Evolutionary conservation across 1,140 invertebrate genomes (phyloP).

Genomic region (Papilio polytes): DNA sequence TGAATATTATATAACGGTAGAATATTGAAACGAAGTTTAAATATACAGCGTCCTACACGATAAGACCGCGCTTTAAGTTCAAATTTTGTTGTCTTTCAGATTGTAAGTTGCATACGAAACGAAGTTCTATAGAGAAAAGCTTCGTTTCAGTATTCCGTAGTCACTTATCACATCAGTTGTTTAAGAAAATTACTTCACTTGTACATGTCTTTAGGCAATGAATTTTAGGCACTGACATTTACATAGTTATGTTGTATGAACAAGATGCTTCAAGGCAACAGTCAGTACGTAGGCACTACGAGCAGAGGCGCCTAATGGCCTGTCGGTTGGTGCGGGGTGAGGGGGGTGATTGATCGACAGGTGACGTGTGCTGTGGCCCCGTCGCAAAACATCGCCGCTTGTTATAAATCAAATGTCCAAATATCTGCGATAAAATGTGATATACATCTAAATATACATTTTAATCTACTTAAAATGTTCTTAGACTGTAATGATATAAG

Average conservation of each 20-base stretch:
- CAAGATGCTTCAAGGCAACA: not conserved
- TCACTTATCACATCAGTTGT: not conserved
- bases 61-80: too few relatives aligned
- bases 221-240: too few relatives aligned
- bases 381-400: not conserved
- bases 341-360: conserved; percentile 12
- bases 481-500: not conserved
- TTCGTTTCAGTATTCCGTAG: not conserved
- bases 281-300: not conserved
- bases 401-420: conserved; percentile 7
- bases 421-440: conserved; percentile 15
- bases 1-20: not conserved
- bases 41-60: too few relatives aligned
- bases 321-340: not conserved
- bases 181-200: too few relatives aligned
- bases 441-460: not conserved
- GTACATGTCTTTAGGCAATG: too few relatives aligned
- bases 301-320: conserved; percentile 5
- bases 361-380: conserved; percentile 16
- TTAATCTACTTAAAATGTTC: not conserved
- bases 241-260: not conserved
- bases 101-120: too few relatives aligned
- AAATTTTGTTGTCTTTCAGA: too few relatives aligned
- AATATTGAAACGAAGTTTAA: too few relatives aligned
- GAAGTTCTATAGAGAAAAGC: not conserved